These are phyloP conservation scores for Globia sparganii DNA, from an alignment of 2,888 invertebrate species.

Conservation along the genomic window DNA sequence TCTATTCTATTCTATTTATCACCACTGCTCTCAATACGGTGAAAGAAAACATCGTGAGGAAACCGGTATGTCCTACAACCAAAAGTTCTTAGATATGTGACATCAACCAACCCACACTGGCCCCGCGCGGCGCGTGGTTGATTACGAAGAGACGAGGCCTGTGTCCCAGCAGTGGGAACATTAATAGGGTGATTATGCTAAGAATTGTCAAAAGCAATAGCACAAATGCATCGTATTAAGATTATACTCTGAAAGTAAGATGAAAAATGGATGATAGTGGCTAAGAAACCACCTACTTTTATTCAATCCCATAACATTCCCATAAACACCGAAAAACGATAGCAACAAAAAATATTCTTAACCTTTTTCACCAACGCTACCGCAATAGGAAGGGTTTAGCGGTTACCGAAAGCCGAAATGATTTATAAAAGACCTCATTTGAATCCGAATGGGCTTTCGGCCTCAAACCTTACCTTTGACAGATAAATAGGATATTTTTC, in stretches of 20 bases:
- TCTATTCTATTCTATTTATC: too few relatives aligned
- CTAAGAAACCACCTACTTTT: background rate
- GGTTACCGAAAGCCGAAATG: conserved; percentile 82
- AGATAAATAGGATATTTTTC: conserved; percentile 68
- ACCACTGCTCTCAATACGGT: too few relatives aligned
- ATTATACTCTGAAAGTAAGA: background rate
- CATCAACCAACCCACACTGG: background rate
- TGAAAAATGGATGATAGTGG: background rate
- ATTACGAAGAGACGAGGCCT: too few relatives aligned
- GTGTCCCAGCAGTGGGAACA: too few relatives aligned
- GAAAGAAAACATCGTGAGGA: too few relatives aligned
- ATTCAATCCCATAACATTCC: background rate
- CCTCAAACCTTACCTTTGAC: conserved; percentile 58
- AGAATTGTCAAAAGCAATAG: background rate
- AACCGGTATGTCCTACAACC: too few relatives aligned
- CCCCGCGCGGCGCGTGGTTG: too few relatives aligned
- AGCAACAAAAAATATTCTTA: conserved; percentile 5
- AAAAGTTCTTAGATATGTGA: background rate
- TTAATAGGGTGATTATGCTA: too few relatives aligned
- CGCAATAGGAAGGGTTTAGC: conserved; percentile 75
- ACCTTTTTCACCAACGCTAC: conserved; percentile 67
- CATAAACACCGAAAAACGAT: background rate
- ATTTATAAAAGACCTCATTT: conserved; percentile 88
- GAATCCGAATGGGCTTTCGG: conserved; percentile 85
- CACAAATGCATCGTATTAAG: background rate